Evolutionary conservation across 2,888 invertebrate genomes (phyloP).

Genomic region (Stenodera caucasica): DNA sequence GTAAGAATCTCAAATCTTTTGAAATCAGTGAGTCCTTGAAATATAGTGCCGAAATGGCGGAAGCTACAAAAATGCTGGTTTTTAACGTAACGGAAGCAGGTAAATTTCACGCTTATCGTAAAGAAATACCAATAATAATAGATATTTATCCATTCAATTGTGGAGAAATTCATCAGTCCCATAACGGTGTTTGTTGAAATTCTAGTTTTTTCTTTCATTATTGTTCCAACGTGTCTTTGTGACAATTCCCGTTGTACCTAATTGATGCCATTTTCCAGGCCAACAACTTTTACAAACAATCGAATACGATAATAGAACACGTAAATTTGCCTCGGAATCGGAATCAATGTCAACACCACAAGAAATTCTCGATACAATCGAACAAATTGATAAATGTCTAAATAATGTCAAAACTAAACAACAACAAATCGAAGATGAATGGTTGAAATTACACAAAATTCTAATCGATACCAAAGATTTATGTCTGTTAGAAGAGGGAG

Average conservation of each 20-base stretch:
- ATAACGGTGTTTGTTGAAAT: conserved; percentile 9
- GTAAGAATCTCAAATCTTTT: conserved; percentile 59
- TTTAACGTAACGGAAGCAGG: conserved; percentile 58
- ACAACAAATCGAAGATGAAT: conserved; percentile 63
- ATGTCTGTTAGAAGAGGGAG: conserved; percentile 63
- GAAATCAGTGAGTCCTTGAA: conserved; percentile 62
- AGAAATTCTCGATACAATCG: conserved; percentile 64
- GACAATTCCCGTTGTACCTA: conserved; percentile 7
- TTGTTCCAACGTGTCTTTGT: too few relatives aligned
- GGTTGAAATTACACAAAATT: conserved; percentile 63
- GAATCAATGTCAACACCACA: conserved; percentile 59
- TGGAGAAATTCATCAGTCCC: neutral
- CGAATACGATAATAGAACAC: conserved; percentile 53
- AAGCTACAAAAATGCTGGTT: conserved; percentile 57
- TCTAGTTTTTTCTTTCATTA: conserved; percentile 9
- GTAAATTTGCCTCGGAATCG: conserved; percentile 52
- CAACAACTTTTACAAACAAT: conserved; percentile 54
- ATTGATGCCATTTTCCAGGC: conserved; percentile 43
- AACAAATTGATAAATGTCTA: conserved; percentile 61
- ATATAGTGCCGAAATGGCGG: conserved; percentile 60
- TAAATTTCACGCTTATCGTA: conserved; percentile 35
- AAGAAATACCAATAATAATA: neutral
- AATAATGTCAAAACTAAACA: conserved; percentile 63
- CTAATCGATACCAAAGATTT: conserved; percentile 65
- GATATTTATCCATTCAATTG: neutral